Evolutionary conservation across 2,888 invertebrate genomes (phyloP), one percentile per base, ranked within the genome.

Genomic region (Acheta domesticus): DNA sequence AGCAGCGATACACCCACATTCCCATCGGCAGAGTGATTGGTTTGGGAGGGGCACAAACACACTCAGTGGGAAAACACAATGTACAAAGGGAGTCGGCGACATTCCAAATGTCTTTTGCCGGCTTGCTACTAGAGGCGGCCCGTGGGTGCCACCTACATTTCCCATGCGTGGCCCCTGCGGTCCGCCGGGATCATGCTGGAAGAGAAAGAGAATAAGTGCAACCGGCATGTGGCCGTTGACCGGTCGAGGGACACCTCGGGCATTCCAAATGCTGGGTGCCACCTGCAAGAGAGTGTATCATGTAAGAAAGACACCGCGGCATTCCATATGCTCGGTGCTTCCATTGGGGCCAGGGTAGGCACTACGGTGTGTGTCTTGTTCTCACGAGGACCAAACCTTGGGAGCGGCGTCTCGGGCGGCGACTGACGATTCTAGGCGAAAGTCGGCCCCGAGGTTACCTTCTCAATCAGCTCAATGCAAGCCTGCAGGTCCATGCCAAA

Each of bases 401-500:
- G 62, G 62, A 19, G 62, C n/a, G 62, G n/a, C 0, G 62, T 62
- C 62, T 62, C 62, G n/a, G 62, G 62, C n/a, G 16, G n/a, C 14
- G 75, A 75, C 20, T 75, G 75, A 23, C 14, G 75, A 14, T 75
- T 48, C 11, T 36, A 49, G 14, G 16, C 48, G n/a, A 23, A 14
- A 75, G 75, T 14, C 20, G 75, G 20, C 19, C 21, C 21, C 75
- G 20, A 49, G 74, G 23, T 79, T 91, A 91, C 91, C 92, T 93
- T 93, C 88, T 93, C 93, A 85, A 93, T 91, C 84, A 95, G 89
- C 86, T 94, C 93, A 88, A 94, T 94, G 87, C 93, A 93, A 86
- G 92, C 91, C 86, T 93, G 93, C 87, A 96, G 92, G 89, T 96
- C 96, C 93, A 96, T 93, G 89, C 96, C 96, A 89, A 96, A 96